Percentiles rank a stretch among this genome's conserved stretches.
These are phyloP conservation scores for Chrysolina americana DNA, from an alignment of 2,888 invertebrate species.

Conservation along the genomic window DNA sequence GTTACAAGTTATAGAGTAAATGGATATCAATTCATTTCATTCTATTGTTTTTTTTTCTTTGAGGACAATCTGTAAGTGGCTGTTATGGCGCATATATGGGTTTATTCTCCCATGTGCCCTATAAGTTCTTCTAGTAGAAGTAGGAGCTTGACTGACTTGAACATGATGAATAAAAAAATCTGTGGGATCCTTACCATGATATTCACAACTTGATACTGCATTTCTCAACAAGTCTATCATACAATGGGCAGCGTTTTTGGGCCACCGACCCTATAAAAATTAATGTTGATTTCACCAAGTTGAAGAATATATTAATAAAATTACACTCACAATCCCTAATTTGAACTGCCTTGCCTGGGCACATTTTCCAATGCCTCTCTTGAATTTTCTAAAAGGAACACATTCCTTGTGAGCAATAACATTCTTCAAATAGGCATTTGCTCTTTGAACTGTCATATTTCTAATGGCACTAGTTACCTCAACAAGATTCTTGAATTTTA, in stretches of 20 bases:
- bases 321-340: conserved; percentile 74
- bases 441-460: conserved; percentile 81
- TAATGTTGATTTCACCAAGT: not conserved
- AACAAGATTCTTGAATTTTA: conserved; percentile 88
- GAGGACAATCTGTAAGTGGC: conserved; percentile 85
- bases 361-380: conserved; percentile 83
- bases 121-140: conserved; percentile 85
- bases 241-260: conserved; percentile 86
- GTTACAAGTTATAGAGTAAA: not conserved
- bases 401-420: conserved; percentile 84
- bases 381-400: conserved; percentile 84
- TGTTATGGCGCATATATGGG: conserved; percentile 87
- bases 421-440: conserved; percentile 82
- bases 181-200: conserved; percentile 83
- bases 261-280: conserved; percentile 78
- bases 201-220: conserved; percentile 87
- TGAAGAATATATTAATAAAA: not conserved
- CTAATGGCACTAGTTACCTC: conserved; percentile 85
- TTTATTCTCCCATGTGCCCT: conserved; percentile 89
- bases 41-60: conserved; percentile 73
- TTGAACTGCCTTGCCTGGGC: conserved; percentile 84
- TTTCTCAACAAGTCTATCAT: conserved; percentile 83
- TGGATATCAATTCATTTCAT: not conserved
- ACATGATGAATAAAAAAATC: conserved; percentile 86
- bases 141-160: conserved; percentile 85